Evolutionary conservation across 2,797 vertebrate species (phyloP).

Genomic region (Parauchenoglanis punctatus): DNA sequence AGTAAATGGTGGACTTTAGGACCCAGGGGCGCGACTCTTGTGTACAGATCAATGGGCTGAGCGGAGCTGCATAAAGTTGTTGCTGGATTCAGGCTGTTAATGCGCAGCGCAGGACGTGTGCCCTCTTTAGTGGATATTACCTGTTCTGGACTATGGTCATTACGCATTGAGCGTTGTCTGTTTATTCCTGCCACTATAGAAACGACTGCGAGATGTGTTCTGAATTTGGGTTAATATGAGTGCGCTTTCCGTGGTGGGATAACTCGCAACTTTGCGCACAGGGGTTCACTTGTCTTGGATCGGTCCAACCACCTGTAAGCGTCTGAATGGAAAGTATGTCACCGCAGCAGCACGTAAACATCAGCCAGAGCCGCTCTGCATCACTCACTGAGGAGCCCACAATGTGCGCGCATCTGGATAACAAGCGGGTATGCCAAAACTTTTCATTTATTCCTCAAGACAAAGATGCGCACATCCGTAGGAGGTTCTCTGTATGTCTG

Average conservation of each 20-base stretch:
- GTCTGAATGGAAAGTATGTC: constrained; percentile 91
- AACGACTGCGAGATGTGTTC: neutral
- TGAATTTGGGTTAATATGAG: neutral
- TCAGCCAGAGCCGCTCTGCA: constrained; percentile 82
- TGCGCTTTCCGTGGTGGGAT: constrained; percentile 3
- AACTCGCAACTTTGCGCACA: constrained; percentile 15
- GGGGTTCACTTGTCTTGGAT: constrained; percentile 40
- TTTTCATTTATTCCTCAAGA: neutral
- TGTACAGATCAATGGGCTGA: neutral
- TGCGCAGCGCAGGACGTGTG: neutral
- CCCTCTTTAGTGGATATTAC: neutral
- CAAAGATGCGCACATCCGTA: neutral
- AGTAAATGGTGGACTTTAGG: constrained; percentile 27
- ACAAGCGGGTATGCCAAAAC: constrained; percentile 70
- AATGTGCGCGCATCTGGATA: constrained; percentile 64
- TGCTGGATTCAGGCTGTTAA: neutral
- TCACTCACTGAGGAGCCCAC: constrained; percentile 81
- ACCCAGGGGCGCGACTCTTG: constrained; percentile 32
- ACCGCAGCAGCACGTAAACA: constrained; percentile 85
- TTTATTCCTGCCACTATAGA: neutral
- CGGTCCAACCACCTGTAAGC: constrained; percentile 50
- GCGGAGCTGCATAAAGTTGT: neutral
- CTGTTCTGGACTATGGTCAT: neutral
- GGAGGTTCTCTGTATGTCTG: neutral
- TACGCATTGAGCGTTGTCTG: too few species aligned